A percentile compares a stretch with the other conserved stretches of the same genome.
Evolutionary conservation across 1,140 invertebrate species (phyloP).

Genomic region (Drosophila sulfurigaster): DNA sequence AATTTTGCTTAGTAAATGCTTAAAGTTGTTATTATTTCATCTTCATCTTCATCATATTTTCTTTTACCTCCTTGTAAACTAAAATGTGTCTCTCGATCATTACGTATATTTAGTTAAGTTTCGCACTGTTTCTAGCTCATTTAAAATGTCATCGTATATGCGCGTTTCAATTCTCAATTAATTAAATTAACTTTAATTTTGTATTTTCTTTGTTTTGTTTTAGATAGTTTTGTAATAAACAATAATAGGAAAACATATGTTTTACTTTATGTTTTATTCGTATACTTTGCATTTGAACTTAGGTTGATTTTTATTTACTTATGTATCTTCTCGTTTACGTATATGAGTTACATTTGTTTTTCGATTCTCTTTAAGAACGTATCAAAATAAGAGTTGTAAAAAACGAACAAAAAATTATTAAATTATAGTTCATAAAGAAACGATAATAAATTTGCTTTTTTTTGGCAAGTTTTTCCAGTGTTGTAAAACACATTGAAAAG

Average conservation of each 20-base stretch:
- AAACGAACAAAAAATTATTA: constrained; percentile 50
- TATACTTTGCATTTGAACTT: constrained; percentile 85
- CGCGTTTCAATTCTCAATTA: constrained; percentile 73
- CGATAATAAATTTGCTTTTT: constrained; percentile 44
- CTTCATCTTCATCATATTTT: constrained; percentile 3
- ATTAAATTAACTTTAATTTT: constrained; percentile 77
- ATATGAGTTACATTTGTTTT: constrained; percentile 72
- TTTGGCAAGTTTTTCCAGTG: constrained; percentile 75
- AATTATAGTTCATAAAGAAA: constrained; percentile 66
- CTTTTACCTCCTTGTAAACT: constrained; percentile 16
- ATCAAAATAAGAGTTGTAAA: constrained; percentile 38
- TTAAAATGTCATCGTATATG: constrained; percentile 83
- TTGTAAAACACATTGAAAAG: constrained; percentile 75
- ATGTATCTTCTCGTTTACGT: constrained; percentile 70
- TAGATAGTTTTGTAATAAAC: constrained; percentile 57
- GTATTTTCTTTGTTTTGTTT: constrained; percentile 23
- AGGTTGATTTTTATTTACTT: constrained; percentile 74
- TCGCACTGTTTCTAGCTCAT: constrained; percentile 66
- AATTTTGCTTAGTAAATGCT: constrained; percentile 82
- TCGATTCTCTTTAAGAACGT: constrained; percentile 43
- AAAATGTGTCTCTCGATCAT: constrained; percentile 48
- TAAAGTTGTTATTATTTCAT: constrained; percentile 60
- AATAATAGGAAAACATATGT: constrained; percentile 66
- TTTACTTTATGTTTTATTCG: constrained; percentile 75
- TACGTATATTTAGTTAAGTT: constrained; percentile 72